Conservation (phyloP, 37 sponge, comb jelly and placozoan species). For the Spongilla lacustris region DNA sequence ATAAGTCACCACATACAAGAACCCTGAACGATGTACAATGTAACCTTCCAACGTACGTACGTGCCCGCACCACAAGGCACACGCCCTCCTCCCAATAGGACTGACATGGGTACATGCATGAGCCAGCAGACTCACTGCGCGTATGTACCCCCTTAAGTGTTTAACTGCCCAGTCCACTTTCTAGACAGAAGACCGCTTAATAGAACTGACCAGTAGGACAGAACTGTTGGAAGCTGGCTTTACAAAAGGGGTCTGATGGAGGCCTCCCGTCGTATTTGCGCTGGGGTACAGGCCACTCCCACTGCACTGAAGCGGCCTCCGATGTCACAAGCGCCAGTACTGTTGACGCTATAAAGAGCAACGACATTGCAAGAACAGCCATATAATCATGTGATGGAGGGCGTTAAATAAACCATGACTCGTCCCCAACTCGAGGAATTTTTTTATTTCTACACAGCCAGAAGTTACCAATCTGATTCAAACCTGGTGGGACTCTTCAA, state of each 20-base stretch:
- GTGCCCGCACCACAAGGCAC: too few relatives aligned
- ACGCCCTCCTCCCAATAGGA: too few relatives aligned
- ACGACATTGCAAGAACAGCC: background rate
- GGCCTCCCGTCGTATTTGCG: slow-evolving; percentile 32
- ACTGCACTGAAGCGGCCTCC: background rate
- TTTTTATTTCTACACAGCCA: too few relatives aligned
- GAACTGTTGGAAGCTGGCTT: slow-evolving; percentile 28
- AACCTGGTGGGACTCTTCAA: too few relatives aligned
- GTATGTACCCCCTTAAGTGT: too few relatives aligned
- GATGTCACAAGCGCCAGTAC: background rate
- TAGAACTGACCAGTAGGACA: slow-evolving; percentile 22
- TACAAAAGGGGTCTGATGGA: slow-evolving; percentile 50
- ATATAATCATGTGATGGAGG: background rate
- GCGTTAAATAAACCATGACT: background rate
- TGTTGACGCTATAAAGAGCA: background rate
- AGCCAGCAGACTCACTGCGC: too few relatives aligned
- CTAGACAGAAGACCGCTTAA: background rate
- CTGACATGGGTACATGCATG: too few relatives aligned
- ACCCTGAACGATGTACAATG: too few relatives aligned
- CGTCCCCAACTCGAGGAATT: too few relatives aligned
- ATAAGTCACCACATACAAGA: too few relatives aligned
- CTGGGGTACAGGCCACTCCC: slow-evolving; percentile 55
- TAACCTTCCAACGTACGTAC: too few relatives aligned
- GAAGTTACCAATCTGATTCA: too few relatives aligned
- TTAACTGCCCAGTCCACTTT: background rate